Evolutionary conservation across 2,797 vertebrate genomes (phyloP).

Genomic region (Hemibagrus guttatus): DNA sequence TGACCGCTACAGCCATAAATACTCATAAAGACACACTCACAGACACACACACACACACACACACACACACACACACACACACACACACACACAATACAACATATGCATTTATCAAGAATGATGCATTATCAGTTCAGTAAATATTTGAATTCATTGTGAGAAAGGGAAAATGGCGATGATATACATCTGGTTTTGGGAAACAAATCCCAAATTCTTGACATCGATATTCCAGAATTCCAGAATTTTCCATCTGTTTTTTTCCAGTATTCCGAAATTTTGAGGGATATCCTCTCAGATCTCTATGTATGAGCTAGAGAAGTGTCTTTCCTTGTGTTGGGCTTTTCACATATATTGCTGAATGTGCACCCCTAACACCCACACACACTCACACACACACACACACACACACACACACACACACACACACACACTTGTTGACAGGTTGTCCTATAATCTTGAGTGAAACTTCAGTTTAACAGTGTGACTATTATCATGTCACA

Average conservation of each 20-base stretch:
- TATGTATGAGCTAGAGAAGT: neutral
- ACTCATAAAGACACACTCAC: constrained; percentile 32
- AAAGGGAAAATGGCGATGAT: no score
- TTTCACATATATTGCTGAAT: neutral
- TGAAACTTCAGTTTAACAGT: constrained; percentile 34
- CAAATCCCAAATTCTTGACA: no score
- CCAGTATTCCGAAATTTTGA: no score
- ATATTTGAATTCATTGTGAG: neutral
- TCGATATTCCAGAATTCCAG: no score
- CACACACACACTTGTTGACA: constrained; percentile 22
- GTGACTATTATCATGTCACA: constrained; percentile 45
- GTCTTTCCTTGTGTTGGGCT: neutral
- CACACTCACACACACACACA: constrained; percentile 11
- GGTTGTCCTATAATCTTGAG: constrained; percentile 37
- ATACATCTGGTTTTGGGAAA: no score
- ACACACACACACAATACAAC: constrained; percentile 4
- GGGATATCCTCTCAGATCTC: no score
- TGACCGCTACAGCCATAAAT: constrained; percentile 76
- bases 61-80: constrained; percentile 24
- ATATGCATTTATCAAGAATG: neutral
- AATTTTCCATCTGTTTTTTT: no score
- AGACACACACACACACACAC: constrained; percentile 32
- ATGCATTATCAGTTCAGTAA: neutral
- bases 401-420: constrained; percentile 29
- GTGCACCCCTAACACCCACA: constrained; percentile 12